A percentile compares a stretch with the other conserved stretches of the same genome.
phyloP scores from a whole-genome alignment of 2,113 vertebrate species.

The Tetraodon nigroviridis region DNA sequence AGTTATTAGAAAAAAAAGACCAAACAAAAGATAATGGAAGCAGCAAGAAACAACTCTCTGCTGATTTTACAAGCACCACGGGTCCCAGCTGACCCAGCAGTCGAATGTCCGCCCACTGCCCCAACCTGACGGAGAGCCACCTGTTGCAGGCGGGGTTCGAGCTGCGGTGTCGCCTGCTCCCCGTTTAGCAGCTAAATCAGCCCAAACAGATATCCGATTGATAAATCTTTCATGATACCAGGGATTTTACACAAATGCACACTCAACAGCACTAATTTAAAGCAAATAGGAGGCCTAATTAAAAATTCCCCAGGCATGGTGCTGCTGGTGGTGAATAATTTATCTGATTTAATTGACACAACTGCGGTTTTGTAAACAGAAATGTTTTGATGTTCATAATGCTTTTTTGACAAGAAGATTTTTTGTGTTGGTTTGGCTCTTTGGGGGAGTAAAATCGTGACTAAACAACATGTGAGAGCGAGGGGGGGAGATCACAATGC shows the following conservation, averaged over 20 bases:
- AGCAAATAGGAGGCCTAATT: slow-evolving; percentile 96
- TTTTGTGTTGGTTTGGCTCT: slow-evolving; percentile 38
- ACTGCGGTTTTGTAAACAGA: slow-evolving; percentile 85
- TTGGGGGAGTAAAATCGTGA: slow-evolving; percentile 62
- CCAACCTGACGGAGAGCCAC: slow-evolving; percentile 24
- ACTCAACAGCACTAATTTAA: slow-evolving; percentile 94
- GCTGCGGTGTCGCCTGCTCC: slow-evolving; percentile 75
- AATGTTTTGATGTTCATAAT: slow-evolving; percentile 87
- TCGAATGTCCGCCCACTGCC: background rate
- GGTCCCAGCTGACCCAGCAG: too few relatives aligned
- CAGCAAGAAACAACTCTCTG: too few relatives aligned
- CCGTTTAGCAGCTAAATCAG: slow-evolving; percentile 90
- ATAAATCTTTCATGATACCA: slow-evolving; percentile 98
- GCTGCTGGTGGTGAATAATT: slow-evolving; percentile 76
- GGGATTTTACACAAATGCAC: slow-evolving; percentile 94
- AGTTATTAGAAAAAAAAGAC: too few relatives aligned
- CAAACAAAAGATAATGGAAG: too few relatives aligned
- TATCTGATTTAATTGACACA: slow-evolving; percentile 86
- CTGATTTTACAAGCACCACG: background rate
- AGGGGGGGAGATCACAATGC: slow-evolving; percentile 1
- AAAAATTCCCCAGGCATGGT: slow-evolving; percentile 88
- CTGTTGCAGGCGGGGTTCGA: slow-evolving; percentile 52
- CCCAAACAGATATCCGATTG: slow-evolving; percentile 90
- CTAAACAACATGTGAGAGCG: background rate
- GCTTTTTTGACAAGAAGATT: slow-evolving; percentile 73